Percentiles rank a stretch among this genome's conserved stretches.
These are phyloP conservation scores for Netelia fuscicornis DNA, from an alignment of 2,888 invertebrate species.

Conservation along the genomic window DNA sequence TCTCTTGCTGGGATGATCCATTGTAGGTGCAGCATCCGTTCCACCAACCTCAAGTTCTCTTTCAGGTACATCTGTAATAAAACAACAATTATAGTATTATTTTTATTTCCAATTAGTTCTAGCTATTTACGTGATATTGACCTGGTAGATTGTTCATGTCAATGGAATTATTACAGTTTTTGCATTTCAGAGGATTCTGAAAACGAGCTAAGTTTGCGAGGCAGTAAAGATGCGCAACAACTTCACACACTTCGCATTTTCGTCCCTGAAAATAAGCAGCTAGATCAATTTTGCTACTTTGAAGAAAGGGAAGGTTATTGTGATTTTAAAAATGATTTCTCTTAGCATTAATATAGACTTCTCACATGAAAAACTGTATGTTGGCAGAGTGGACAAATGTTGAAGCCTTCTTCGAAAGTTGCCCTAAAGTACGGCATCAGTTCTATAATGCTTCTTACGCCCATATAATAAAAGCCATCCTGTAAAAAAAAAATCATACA, in stretches of 20 bases:
- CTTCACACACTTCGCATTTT: slow-evolving; percentile 72
- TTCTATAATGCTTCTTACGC: slow-evolving; percentile 80
- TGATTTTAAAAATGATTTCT: too few species aligned
- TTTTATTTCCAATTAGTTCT: not conserved
- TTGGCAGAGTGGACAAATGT: slow-evolving; percentile 78
- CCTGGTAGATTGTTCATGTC: slow-evolving; percentile 62
- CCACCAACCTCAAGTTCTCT: not conserved
- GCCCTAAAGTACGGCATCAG: slow-evolving; percentile 80
- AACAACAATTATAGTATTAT: not conserved
- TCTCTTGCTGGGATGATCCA: not conserved
- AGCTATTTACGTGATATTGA: slow-evolving; percentile 22
- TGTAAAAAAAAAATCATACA: slow-evolving; percentile 54
- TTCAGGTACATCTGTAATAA: slow-evolving; percentile 22
- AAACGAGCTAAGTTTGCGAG: slow-evolving; percentile 70
- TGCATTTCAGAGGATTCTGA: slow-evolving; percentile 71
- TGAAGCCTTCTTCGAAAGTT: slow-evolving; percentile 75
- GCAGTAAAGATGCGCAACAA: slow-evolving; percentile 73
- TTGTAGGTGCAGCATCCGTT: not conserved
- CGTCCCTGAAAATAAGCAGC: slow-evolving; percentile 71
- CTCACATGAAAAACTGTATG: slow-evolving; percentile 80
- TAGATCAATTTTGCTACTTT: not conserved
- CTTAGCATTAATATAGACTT: slow-evolving; percentile 3
- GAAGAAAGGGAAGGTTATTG: too few species aligned
- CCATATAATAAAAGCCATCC: slow-evolving; percentile 80
- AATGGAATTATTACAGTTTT: slow-evolving; percentile 69